Base-by-base conservation (phyloP, 1,140 invertebrate genomes). In the Palaemon carinicauda region DNA sequence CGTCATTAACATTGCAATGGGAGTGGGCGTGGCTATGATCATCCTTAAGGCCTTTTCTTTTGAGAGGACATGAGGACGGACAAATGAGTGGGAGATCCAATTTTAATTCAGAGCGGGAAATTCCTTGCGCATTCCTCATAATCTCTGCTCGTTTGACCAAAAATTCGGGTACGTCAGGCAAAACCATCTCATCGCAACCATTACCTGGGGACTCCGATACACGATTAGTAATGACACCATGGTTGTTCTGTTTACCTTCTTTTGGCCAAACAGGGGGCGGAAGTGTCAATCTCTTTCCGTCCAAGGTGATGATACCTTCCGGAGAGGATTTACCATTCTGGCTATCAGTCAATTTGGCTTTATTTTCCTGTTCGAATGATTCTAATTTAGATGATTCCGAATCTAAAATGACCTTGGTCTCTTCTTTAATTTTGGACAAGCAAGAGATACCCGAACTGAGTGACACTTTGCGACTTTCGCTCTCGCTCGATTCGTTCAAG, bases 231-330 rank as follows among this genome's bases (percentile, higher is more conserved):
- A 29, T 56, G 54, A 17, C 79, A n/a, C 53, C 21, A 21, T 74
- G 50, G 41, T 3, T 50, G 17, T 86, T 65, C 41, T 78, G 56
- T n/a, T 31, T 31, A 17, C n/a, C 54, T 29, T 54, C 77, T 27
- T 69, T 41, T 12, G 88, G 88, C 88, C 88, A 88, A 33, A 88
- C 88, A 1, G 88, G 88, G 21, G 88, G 83, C 0, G 88, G 88
- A 41, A 86, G 82, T 24, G 78, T 52, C 29, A 82, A 79, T 1
- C 74, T 51, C 50, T 77, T 80, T 33, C 88, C 88, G 33, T 88
- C 88, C 9, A 78, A 73, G 12, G 84, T 86, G 51, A 80, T 80
- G 29, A 53, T 85, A 50, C 80, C 41, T 12, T 41, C 5, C 7
- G 41, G 41, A 41, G 41, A 41, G 41, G 41, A 41, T 4, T 41